Evolutionary conservation across 2,113 vertebrate species (phyloP), one percentile per base, ranked within the genome.

Genomic region (Gnathonemus echidnorhynchus): DNA sequence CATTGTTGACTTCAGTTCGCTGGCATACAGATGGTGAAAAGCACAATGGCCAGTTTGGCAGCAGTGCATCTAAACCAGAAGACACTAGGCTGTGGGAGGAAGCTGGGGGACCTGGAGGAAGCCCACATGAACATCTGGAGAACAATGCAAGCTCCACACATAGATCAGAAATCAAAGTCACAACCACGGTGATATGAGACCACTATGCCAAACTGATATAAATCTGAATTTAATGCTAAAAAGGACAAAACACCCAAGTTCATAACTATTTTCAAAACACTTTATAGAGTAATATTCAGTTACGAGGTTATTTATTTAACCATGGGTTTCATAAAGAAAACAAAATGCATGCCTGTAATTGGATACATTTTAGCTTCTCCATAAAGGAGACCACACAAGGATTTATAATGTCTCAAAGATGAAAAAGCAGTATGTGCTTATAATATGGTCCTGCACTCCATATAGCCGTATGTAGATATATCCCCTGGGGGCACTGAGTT

Each of bases 341-440:
- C 45, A 85, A n/a, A 48, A 85, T n/a, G 24, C 35, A 85, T 10
- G 19, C 21, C 19, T n/a, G 83, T 42, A 85, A 85, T 85, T 85
- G 83, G 10, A 85, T 13, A 7, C 42, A 24, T n/a, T 85, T 45
- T 21, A 85, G 24, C 21, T 46, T 84, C 39, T 24, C 8, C 39
- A 39, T 84, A 84, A 84, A 48, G 39, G 3, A 46, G 83, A 48
- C 83, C 83, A 48, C 83, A 85, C 45, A 85, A 46, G 83, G 39
- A 48, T 85, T 85, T 24, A 85, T 83, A 42, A 45, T 83, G 19
- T 85, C 83, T 80, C 5, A 80, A 80, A 80, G 74, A 85, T 85
- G 83, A 46, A 85, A 85, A 85, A 85, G 83, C 83, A 45, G 10
- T 27, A 85, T 85, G 83, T 48, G 83, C 15, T 85, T 85, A 85